Evolutionary conservation across 2,888 invertebrate genomes (phyloP).

Genomic region (Muscina levida): DNA sequence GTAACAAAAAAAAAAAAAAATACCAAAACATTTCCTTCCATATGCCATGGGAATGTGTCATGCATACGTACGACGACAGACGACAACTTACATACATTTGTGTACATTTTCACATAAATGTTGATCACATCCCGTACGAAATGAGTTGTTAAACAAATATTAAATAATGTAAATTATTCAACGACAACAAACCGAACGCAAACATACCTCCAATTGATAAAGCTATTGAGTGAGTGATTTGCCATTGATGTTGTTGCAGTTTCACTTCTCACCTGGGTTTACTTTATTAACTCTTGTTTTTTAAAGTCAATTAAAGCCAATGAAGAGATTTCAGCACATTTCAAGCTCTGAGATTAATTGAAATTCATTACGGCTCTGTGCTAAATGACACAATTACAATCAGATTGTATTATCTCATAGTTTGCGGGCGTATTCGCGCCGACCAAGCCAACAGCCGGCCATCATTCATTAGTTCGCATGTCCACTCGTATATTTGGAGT

Average conservation of each 20-base stretch:
- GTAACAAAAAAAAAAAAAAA: no score
- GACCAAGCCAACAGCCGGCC: no score
- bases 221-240: conserved; percentile 3
- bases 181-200: conserved; percentile 8
- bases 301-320: conserved; percentile 47
- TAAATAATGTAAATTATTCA: conserved; percentile 5
- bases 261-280: conserved; percentile 55
- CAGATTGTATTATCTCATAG: conserved; percentile 37
- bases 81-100: no score
- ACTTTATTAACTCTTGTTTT: conserved; percentile 50
- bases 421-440: not conserved
- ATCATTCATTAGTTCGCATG: no score
- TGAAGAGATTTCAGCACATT: conserved; percentile 52
- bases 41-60: no score
- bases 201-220: not conserved
- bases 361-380: conserved; percentile 60
- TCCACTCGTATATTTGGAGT: not conserved
- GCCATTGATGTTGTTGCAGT: not conserved
- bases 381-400: conserved; percentile 61
- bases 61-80: no score
- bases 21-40: no score
- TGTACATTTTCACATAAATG: no score
- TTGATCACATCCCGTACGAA: not conserved
- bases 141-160: not conserved
- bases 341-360: conserved; percentile 44